Conservation (phyloP, 2,113 vertebrate species). For the Rhynchomys soricoides region DNA sequence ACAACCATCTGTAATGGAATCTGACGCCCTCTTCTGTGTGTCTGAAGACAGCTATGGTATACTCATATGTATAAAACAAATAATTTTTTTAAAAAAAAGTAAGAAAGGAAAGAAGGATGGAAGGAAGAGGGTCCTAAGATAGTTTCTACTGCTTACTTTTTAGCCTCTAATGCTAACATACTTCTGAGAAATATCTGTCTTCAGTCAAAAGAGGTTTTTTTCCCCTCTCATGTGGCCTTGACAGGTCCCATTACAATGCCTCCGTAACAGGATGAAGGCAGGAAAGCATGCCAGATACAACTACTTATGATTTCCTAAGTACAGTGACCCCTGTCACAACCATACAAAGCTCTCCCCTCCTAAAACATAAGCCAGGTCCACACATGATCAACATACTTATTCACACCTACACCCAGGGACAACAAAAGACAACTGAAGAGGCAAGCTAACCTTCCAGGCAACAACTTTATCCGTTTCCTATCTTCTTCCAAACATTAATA, state of each 20-base stretch:
- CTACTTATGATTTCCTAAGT: not conserved
- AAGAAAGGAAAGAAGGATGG: no score
- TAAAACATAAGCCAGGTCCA: slow-evolving; percentile 1
- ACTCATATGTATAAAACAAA: no score
- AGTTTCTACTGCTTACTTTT: slow-evolving; percentile 42
- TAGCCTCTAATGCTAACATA: not conserved
- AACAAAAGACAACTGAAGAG: not conserved
- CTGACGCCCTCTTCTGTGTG: no score
- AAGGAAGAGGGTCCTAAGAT: not conserved
- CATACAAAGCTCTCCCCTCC: not conserved
- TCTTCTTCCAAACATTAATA: slow-evolving; percentile 9
- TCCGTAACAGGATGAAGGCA: not conserved
- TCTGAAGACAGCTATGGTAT: no score
- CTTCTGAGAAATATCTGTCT: slow-evolving; percentile 58
- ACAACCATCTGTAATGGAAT: no score
- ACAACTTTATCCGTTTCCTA: not conserved
- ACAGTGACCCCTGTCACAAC: not conserved
- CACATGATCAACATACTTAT: not conserved
- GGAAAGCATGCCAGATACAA: slow-evolving; percentile 2
- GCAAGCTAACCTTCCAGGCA: not conserved
- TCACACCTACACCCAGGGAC: not conserved
- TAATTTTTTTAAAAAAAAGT: no score
- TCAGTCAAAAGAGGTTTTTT: not conserved
- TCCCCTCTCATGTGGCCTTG: not conserved
- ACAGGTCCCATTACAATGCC: not conserved